Conservation (phyloP, 37 sponge, comb jelly and placozoan species). For the Hexactinellida sp. region DNA sequence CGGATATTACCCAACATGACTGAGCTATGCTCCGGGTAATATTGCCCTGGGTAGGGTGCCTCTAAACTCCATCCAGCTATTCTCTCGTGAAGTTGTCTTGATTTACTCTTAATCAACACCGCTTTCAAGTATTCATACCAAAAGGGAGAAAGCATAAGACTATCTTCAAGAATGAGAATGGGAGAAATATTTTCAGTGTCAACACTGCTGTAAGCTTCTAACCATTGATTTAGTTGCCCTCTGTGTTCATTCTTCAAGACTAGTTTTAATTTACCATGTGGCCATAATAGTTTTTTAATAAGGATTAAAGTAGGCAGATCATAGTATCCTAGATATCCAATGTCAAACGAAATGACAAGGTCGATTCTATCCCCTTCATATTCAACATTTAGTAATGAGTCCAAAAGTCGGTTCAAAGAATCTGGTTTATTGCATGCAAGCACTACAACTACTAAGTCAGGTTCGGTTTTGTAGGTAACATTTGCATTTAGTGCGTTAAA, state of each 20-base stretch:
- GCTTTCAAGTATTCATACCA: not conserved
- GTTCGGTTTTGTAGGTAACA: not conserved
- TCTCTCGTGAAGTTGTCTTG: not conserved
- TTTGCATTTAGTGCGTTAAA: not conserved
- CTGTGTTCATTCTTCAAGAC: not conserved
- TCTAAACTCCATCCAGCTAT: not conserved
- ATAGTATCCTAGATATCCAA: not conserved
- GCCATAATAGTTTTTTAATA: not conserved
- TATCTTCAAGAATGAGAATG: not conserved
- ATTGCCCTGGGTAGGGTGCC: not conserved
- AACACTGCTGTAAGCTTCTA: not conserved
- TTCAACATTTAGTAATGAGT: not conserved
- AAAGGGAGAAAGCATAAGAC: not conserved
- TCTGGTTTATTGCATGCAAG: not conserved
- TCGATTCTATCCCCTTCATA: not conserved
- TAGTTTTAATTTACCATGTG: not conserved
- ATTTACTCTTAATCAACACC: not conserved
- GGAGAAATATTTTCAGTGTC: not conserved
- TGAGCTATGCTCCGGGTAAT: not conserved
- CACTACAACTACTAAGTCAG: not conserved
- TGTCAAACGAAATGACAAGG: not conserved
- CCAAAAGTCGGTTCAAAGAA: not conserved
- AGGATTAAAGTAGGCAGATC: not conserved
- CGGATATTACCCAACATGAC: not conserved
- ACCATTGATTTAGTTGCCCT: not conserved